Conservation (phyloP, 2,113 vertebrate species). For the Alethe diademata region DNA sequence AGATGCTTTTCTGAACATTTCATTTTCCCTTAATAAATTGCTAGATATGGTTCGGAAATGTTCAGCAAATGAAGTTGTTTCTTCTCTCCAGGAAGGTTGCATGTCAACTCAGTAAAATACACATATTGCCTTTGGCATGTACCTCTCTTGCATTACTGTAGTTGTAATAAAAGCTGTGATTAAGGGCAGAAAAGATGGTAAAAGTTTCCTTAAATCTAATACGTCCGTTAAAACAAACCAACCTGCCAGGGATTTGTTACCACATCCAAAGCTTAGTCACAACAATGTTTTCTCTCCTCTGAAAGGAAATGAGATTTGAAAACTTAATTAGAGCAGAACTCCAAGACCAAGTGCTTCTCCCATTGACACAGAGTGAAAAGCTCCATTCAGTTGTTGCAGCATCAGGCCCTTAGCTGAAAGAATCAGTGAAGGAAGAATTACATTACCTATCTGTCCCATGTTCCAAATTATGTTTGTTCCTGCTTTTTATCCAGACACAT, state of each 20-base stretch:
- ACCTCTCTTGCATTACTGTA: conserved; percentile 55
- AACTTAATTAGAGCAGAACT: conserved; percentile 53
- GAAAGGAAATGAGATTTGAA: conserved; percentile 70
- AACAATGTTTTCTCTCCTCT: conserved; percentile 70
- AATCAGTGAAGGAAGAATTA: background rate
- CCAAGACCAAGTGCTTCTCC: background rate
- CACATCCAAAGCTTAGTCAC: conserved; percentile 70
- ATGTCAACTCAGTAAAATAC: conserved; percentile 66
- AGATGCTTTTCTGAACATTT: background rate
- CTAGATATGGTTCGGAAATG: background rate
- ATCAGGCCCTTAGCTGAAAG: background rate
- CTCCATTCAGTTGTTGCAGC: background rate
- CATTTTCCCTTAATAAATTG: conserved; percentile 6
- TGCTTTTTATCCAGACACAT: conserved; percentile 26
- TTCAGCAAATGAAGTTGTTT: conserved; percentile 38
- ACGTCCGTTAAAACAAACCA: conserved; percentile 62
- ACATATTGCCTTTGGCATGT: conserved; percentile 67
- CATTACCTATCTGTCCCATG: background rate
- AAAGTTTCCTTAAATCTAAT: conserved; percentile 69
- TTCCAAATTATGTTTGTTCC: conserved; percentile 29
- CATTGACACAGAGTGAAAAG: conserved; percentile 7
- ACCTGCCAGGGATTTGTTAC: conserved; percentile 71
- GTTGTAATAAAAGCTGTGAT: conserved; percentile 65
- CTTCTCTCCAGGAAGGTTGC: conserved; percentile 36
- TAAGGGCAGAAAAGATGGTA: conserved; percentile 64